Base-by-base conservation (phyloP, 1,140 invertebrate genomes). In the Eueides isabella region DNA sequence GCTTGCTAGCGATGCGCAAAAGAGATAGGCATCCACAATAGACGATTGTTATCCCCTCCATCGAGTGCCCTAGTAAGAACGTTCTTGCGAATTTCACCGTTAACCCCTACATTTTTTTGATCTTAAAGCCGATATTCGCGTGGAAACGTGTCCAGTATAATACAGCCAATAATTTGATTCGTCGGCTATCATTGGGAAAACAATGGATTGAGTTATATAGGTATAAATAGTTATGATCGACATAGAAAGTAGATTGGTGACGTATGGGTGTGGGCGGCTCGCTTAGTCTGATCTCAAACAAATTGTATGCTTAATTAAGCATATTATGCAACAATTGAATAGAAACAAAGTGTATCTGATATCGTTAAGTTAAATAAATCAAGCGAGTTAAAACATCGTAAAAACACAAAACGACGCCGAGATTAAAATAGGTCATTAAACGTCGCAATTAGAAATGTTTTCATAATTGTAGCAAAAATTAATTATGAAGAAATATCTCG, bases 31-130 rank as follows among this genome's bases (percentile, higher is more conserved):
- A 81, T 83, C 78, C 71, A 92, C 89, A 92, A 92, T 92, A 91
- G 91, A 88, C 91, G 85, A 92, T 92, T 92, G 91, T 92, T 89
- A 92, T 91, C 91, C 89, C 91, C 80, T 83, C 90, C 80, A 80
- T 71, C 80, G 68, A 80, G 82, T 89, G 88, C 85, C 85, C 86
- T 90, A 88, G 86, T 85, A 73, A 84, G 76, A 75, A 64, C 63
- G 33, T 73, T 67, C 78, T 61, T 62, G 80, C 81, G 75, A 85
- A 79, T 84, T 85, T 83, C 77, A 81, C 62, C 61, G 64, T 38
- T 33, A 55, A 41, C 28, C 41, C 44, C 28, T 75, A 74, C 31
- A 70, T 66, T 76, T 66, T 61, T 66, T 12, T 19, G 35, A 31
- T 5, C 2, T 67, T 85, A 85, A 75, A 77, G 82, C 67, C 71